phyloP scores from a whole-genome alignment of 2,797 vertebrate genomes.

The Arctocebus calabarensis region DNA sequence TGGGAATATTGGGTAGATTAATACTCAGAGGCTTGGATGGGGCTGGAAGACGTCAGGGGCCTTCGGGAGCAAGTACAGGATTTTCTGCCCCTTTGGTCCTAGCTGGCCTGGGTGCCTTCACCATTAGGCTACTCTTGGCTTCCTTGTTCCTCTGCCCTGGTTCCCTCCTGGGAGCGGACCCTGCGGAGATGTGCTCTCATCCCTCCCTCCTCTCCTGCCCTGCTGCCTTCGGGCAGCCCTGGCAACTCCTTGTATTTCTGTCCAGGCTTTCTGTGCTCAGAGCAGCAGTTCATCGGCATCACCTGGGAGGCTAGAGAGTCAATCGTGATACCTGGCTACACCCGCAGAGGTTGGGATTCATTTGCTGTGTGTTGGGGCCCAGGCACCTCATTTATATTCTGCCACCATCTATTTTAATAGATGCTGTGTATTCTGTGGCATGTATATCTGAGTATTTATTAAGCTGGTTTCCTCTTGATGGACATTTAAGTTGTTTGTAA shows the following conservation, averaged over 20 bases:
- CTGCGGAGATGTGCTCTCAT: too few relatives aligned
- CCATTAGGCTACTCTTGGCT: neutral
- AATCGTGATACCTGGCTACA: fast-evolving
- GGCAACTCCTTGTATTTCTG: neutral
- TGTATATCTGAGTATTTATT: neutral
- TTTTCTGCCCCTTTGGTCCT: neutral
- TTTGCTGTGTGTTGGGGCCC: neutral
- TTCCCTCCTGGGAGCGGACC: neutral
- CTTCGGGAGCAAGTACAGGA: neutral
- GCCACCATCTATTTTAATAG: neutral
- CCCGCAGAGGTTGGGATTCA: neutral
- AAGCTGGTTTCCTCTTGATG: neutral
- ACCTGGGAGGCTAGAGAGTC: neutral
- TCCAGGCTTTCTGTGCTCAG: neutral
- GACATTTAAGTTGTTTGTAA: neutral
- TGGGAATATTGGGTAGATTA: neutral
- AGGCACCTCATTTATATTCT: neutral
- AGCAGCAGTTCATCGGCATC: neutral
- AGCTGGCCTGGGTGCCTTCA: neutral
- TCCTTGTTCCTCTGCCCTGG: neutral
- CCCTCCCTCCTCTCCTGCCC: too few relatives aligned
- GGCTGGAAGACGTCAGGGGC: neutral
- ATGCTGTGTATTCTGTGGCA: neutral
- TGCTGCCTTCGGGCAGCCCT: neutral
- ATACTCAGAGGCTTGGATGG: neutral